Percentiles rank a stretch among this genome's conserved stretches.
phyloP scores from a whole-genome alignment of 37 sponge, comb jelly and placozoan genomes.

The Agelas oroides region DNA sequence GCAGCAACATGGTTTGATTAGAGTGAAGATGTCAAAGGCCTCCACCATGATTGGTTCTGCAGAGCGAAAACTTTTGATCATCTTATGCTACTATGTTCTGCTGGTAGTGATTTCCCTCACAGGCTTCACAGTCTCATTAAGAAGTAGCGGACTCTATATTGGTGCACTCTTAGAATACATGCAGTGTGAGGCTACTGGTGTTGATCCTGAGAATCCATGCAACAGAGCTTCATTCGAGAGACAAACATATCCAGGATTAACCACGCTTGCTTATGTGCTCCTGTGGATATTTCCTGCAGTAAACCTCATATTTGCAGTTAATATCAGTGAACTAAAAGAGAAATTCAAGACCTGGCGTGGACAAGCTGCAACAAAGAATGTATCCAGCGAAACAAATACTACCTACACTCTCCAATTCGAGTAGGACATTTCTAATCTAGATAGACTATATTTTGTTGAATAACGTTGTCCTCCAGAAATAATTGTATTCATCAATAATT shows the following conservation, averaged over 20 bases:
- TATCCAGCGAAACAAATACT: too few species aligned
- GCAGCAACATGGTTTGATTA: too few species aligned
- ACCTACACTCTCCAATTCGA: too few species aligned
- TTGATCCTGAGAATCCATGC: background rate
- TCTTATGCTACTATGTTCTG: conserved; percentile 10
- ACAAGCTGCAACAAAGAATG: too few species aligned
- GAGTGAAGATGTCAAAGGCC: too few species aligned
- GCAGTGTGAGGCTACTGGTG: conserved; percentile 11
- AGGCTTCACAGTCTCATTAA: conserved; percentile 8
- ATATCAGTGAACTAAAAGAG: conserved; percentile 9
- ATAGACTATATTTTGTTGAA: too few species aligned
- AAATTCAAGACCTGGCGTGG: too few species aligned
- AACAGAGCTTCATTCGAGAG: background rate
- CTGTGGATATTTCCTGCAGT: conserved; percentile 9
- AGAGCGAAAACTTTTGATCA: conserved; percentile 12
- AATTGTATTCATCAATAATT: too few species aligned
- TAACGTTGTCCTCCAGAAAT: too few species aligned
- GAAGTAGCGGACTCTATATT: background rate
- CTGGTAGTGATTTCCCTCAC: conserved; percentile 8
- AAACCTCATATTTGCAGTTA: conserved; percentile 32
- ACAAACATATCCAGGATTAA: background rate
- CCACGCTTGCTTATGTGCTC: background rate
- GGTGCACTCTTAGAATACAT: background rate
- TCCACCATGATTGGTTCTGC: conserved; percentile 4
- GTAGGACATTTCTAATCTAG: too few species aligned